Evolutionary conservation across 2,113 vertebrate genomes (phyloP).

Genomic region (Aspiorhynchus laticeps): DNA sequence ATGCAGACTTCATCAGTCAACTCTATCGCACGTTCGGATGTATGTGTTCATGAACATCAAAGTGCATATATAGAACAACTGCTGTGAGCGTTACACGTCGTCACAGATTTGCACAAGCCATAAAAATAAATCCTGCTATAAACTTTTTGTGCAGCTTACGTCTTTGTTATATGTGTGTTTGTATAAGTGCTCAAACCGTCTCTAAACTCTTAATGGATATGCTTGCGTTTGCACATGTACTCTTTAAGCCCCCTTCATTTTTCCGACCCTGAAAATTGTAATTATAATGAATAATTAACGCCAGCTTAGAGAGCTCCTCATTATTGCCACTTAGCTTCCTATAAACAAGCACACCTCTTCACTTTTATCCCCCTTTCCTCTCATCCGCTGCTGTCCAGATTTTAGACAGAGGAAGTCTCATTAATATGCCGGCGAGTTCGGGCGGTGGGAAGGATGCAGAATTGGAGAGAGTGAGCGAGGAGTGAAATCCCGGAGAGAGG

Average conservation of each 20-base stretch:
- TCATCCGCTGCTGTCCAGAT: constrained; percentile 66
- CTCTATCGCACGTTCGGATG: constrained; percentile 69
- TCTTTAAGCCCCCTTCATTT: constrained; percentile 51
- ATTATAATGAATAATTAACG: constrained; percentile 77
- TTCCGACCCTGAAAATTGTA: constrained; percentile 65
- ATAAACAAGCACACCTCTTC: constrained; percentile 51
- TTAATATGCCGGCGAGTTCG: constrained; percentile 62
- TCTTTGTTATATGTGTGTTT: not conserved
- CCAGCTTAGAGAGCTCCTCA: constrained; percentile 69
- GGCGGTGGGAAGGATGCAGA: constrained; percentile 53
- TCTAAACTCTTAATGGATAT: constrained; percentile 46
- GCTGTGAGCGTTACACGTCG: not conserved
- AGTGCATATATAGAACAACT: constrained; percentile 7
- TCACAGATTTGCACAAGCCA: not conserved
- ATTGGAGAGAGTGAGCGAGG: constrained; percentile 56
- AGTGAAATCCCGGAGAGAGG: constrained; percentile 57
- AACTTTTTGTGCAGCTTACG: not conserved
- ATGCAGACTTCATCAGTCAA: constrained; percentile 69
- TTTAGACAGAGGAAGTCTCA: constrained; percentile 63
- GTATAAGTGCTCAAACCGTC: constrained; percentile 7
- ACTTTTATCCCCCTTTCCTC: constrained; percentile 43
- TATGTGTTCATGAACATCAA: constrained; percentile 33
- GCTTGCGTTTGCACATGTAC: constrained; percentile 69
- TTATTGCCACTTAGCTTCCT: constrained; percentile 67
- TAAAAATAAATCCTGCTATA: not conserved